Percentiles rank a stretch among this genome's conserved stretches.
Conservation (phyloP, 2,888 invertebrate species). For the Stenchaetothrips biformis region DNA sequence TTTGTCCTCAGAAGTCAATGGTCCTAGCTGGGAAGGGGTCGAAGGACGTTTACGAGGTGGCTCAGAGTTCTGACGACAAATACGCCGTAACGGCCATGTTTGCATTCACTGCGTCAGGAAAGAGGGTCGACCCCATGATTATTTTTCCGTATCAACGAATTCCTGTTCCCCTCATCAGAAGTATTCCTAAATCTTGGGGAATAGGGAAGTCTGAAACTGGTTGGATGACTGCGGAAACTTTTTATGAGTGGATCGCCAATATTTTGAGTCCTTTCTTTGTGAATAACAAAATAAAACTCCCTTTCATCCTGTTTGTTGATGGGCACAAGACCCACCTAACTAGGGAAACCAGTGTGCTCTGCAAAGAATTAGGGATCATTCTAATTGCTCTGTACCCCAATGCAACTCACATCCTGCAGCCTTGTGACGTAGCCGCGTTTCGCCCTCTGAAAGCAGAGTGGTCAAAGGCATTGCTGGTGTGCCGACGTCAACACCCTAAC, state of each 20-base stretch:
- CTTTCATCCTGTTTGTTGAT: conserved; percentile 45
- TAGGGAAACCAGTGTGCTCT: conserved; percentile 35
- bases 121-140: conserved; percentile 29
- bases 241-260: conserved; percentile 45
- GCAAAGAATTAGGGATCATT: conserved; percentile 35
- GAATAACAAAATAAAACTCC: conserved; percentile 41
- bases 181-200: conserved; percentile 43
- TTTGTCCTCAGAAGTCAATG: conserved; percentile 23
- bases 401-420: conserved; percentile 38
- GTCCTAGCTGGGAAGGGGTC: conserved; percentile 25
- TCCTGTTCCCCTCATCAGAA: conserved; percentile 32
- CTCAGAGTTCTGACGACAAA: conserved; percentile 25
- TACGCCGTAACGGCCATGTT: conserved; percentile 29
- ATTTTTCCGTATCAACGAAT: conserved; percentile 27
- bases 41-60: conserved; percentile 31
- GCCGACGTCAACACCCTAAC: conserved; percentile 35
- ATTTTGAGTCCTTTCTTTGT: conserved; percentile 44
- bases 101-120: conserved; percentile 29
- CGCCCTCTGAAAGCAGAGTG: conserved; percentile 35
- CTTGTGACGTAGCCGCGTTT: conserved; percentile 38
- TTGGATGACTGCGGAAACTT: conserved; percentile 46
- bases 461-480: conserved; percentile 35
- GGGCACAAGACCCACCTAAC: conserved; percentile 43
- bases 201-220: conserved; percentile 45
- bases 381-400: conserved; percentile 37